These are phyloP conservation scores for Plagiodera versicolora DNA, from an alignment of 2,888 invertebrate species.

Conservation along the genomic window DNA sequence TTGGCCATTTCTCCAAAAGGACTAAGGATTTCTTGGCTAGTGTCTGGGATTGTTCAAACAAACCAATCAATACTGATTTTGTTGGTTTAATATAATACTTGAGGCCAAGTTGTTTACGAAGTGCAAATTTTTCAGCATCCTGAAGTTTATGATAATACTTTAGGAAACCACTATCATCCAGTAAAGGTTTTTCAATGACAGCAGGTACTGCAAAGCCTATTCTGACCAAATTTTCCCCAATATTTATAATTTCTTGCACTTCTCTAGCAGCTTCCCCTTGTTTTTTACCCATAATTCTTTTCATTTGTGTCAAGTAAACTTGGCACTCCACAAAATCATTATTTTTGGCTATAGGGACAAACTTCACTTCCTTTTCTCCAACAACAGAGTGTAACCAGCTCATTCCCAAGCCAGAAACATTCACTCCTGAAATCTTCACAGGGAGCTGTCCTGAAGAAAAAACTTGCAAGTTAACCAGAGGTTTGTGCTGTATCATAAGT, in stretches of 20 bases:
- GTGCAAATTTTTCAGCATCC: constrained; percentile 55
- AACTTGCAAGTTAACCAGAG: constrained; percentile 46
- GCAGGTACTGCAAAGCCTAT: constrained; percentile 71
- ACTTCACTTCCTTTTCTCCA: constrained; percentile 51
- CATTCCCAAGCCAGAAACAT: constrained; percentile 56
- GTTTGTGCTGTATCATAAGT: constrained; percentile 54
- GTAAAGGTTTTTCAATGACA: constrained; percentile 70
- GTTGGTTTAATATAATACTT: constrained; percentile 57
- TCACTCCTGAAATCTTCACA: constrained; percentile 58
- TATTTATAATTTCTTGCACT: constrained; percentile 48
- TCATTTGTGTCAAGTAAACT: constrained; percentile 48
- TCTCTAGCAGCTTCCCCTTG: background rate
- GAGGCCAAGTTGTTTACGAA: constrained; percentile 56
- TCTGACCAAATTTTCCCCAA: constrained; percentile 59
- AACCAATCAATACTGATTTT: constrained; percentile 32
- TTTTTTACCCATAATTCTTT: constrained; percentile 18
- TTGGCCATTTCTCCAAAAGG: constrained; percentile 18
- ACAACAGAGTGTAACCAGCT: constrained; percentile 56
- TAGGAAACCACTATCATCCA: constrained; percentile 45
- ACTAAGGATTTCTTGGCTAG: constrained; percentile 7
- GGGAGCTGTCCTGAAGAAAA: constrained; percentile 52
- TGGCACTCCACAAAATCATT: constrained; percentile 55
- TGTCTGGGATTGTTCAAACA: constrained; percentile 21
- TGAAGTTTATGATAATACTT: constrained; percentile 53
- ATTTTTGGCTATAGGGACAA: constrained; percentile 52